These are phyloP conservation scores for Scalopus aquaticus DNA, from an alignment of 2,113 vertebrate genomes.

Conservation along the genomic window DNA sequence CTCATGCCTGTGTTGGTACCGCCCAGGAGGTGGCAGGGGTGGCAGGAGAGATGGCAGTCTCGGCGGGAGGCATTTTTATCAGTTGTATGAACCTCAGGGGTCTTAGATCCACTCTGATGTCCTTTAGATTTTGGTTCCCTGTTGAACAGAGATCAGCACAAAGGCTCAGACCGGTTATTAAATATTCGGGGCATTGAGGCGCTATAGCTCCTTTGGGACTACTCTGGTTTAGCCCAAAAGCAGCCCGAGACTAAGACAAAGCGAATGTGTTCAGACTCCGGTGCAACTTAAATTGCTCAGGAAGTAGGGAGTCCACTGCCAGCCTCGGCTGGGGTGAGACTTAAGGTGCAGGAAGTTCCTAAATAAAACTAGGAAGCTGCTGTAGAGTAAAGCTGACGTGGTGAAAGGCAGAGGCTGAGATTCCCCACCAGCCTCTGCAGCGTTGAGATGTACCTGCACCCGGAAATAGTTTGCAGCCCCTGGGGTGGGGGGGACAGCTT, in stretches of 20 bases:
- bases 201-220: background rate
- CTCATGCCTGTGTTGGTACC: background rate
- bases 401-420: background rate
- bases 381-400: rapidly evolving
- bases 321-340: background rate
- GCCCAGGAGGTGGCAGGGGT: background rate
- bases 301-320: background rate
- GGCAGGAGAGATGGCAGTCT: background rate
- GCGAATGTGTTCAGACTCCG: background rate
- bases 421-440: rapidly evolving
- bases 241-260: background rate
- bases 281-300: background rate
- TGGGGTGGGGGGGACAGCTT: background rate
- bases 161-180: no score
- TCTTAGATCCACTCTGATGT: background rate
- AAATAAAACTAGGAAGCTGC: background rate
- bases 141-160: background rate
- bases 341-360: background rate
- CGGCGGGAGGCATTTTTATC: background rate
- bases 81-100: background rate
- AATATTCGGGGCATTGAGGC: background rate
- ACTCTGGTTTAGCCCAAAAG: background rate
- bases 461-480: background rate
- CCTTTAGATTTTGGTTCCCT: background rate
- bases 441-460: rapidly evolving